Evolutionary conservation across 1,140 invertebrate species (phyloP).

Genomic region (Cardiocondyla obscurior): DNA sequence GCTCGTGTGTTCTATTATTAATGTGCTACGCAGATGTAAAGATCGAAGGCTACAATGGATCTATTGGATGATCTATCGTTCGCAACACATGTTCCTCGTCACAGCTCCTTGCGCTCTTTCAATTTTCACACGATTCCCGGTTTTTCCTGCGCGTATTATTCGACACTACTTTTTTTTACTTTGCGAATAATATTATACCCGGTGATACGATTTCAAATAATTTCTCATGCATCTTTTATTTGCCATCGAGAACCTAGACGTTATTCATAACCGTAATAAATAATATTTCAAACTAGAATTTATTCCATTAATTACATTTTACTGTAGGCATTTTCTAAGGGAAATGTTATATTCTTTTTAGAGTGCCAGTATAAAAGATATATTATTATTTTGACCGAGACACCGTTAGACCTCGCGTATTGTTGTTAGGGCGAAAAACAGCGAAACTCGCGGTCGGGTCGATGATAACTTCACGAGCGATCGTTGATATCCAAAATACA

Average conservation of each 20-base stretch:
- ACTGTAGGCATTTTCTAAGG: no score
- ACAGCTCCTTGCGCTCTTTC: conserved; percentile 4
- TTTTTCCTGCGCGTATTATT: neutral
- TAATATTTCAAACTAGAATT: neutral
- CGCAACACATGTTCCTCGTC: conserved; percentile 38
- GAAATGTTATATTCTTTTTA: no score
- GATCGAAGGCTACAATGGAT: conserved; percentile 59
- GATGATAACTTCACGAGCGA: no score
- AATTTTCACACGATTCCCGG: neutral
- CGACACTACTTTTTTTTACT: neutral
- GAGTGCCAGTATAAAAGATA: no score
- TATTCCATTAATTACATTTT: no score
- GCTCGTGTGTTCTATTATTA: conserved; percentile 75
- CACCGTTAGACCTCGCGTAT: no score
- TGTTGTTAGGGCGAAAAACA: no score
- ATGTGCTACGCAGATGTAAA: conserved; percentile 64
- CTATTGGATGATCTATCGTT: conserved; percentile 65
- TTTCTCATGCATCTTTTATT: no score
- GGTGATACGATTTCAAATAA: rapidly evolving
- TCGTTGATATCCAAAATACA: no score
- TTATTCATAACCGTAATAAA: neutral
- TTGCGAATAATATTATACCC: neutral
- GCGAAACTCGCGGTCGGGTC: no score
- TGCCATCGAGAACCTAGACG: no score
- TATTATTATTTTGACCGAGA: no score